Base-by-base conservation (phyloP, 1,140 invertebrate genomes). In the Pectinophora gossypiella region DNA sequence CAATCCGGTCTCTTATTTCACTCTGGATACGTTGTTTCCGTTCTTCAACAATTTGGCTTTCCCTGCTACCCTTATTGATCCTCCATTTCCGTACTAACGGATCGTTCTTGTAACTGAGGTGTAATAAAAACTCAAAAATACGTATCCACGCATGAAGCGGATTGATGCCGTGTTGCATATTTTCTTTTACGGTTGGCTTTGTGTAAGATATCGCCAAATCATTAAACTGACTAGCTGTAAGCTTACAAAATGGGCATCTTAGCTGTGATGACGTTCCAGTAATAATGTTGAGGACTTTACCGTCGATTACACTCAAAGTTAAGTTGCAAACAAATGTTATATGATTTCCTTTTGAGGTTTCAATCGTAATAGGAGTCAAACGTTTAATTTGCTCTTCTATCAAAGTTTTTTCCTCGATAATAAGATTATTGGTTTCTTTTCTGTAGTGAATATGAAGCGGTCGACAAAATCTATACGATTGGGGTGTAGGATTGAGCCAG, bases 391-490 rank as follows among this genome's bases (percentile, higher is more conserved):
- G 32, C 5, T 27, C 2, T 19, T 51, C 50, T 16, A 51, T 15
- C 10, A 18, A 6, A 1, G 1, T 10, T 44, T 51, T 51, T 45
- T 51, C 42, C 6, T 10, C 6, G 1, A 51, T 9, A 16, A 35
- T 20, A 1, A 45, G 19, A 15, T 51, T 15, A 20, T 27, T 44
- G 13, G 20, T 51, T 36, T 51, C 50, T 44, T 20, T 16, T 19
- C 42, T 42, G 16, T 51, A 51, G 19, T 51, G 50, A 5, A 51
- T 45, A 19, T 35, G 18, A 9, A 51, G 7, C n/a, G 50, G 50
- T 19, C 50, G 16, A 35, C 50, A 51, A 35, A 19, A 51, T 20
- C 40, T 18, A 40, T 21, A 51, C 19, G 50, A 51, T 45, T 51
- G 50, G 4, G 50, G 49, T n/a, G 3, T 27, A 3, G 49, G 38